Base-by-base conservation (phyloP, 2,888 invertebrate species). In the Pandemis corylana region DNA sequence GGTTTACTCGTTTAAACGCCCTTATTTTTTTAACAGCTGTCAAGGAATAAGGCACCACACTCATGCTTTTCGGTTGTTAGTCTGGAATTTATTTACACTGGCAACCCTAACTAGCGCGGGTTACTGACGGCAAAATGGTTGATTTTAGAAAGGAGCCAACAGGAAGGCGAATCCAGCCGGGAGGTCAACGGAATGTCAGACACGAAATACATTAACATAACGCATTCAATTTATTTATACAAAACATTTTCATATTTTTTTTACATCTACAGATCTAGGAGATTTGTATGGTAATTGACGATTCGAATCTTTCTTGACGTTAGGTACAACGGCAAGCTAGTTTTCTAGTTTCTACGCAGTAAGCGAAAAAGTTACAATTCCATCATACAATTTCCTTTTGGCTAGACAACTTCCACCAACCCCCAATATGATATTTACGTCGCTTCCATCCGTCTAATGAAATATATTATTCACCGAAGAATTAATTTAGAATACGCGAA, bases 71-170 rank as follows among this genome's bases (percentile, higher is more conserved):
- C 6, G 7, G 13, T n/a, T 4, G 5, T 5, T 13, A 51, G 7
- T 5, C 51, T 51, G 51, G 20, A 10, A 20, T 56, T 56, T 7
- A 7, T 56, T 7, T 20, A 7, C 56, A 15, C 9, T 56, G 56
- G 15, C 73, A 73, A 64, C 73, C 73, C 73, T 73, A 72, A 6
- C 41, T 44, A 12, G 42, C 61, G 56, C 49, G 67, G 56, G 46
- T 73, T 64, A 68, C 46, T 73, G 73, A 73, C 68, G 73, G 61
- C 59, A 42, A 73, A 65, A 73, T 59, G 44, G 64, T 62, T 44
- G 69, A 65, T 59, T 73, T 71, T 67, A 70, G 67, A 71, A 75
- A 75, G 66, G 70, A 71, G 61, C 42, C 61, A 64, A 20, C 36
- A 44, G 64, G 66, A 28, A 64, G 44, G 59, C 56, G 20, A 56